Conservation (phyloP, 2,797 vertebrate species). For the Sebastes itinus region DNA sequence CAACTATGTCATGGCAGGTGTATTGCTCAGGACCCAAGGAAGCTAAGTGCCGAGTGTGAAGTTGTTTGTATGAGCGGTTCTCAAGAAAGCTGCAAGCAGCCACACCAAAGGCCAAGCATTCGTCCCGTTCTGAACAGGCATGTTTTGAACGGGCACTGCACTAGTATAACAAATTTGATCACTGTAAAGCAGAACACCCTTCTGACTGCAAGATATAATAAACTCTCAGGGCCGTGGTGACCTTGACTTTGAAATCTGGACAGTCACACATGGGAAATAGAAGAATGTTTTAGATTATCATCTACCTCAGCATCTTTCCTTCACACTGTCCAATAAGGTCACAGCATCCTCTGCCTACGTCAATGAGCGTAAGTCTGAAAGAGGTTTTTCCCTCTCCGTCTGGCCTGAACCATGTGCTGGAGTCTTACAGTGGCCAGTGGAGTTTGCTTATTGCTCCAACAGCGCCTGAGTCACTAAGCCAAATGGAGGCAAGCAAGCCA, state of each 20-base stretch:
- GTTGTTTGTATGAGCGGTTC: background rate
- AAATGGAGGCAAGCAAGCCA: conserved; percentile 51
- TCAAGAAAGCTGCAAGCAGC: background rate
- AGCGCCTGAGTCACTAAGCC: conserved; percentile 51
- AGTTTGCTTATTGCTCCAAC: conserved; percentile 39
- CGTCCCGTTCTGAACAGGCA: background rate
- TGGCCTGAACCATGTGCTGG: conserved; percentile 22
- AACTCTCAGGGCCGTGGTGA: background rate
- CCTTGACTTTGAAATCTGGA: conserved; percentile 8
- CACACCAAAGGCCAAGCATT: background rate
- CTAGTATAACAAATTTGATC: background rate
- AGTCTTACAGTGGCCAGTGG: conserved; percentile 25
- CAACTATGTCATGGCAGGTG: background rate
- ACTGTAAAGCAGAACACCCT: background rate
- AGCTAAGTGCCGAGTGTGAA: too few species aligned
- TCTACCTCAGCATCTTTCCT: conserved; percentile 38
- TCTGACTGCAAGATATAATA: background rate
- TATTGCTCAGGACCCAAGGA: background rate
- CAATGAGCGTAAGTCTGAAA: conserved; percentile 32
- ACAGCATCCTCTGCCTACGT: conserved; percentile 27
- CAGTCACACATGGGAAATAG: conserved; percentile 1
- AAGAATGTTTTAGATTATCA: conserved; percentile 40
- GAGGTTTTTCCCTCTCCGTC: conserved; percentile 23
- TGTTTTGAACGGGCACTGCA: background rate
- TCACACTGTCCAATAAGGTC: conserved; percentile 22